phyloP scores from a whole-genome alignment of 1,140 invertebrate species.

The Chlorops oryzae region DNA sequence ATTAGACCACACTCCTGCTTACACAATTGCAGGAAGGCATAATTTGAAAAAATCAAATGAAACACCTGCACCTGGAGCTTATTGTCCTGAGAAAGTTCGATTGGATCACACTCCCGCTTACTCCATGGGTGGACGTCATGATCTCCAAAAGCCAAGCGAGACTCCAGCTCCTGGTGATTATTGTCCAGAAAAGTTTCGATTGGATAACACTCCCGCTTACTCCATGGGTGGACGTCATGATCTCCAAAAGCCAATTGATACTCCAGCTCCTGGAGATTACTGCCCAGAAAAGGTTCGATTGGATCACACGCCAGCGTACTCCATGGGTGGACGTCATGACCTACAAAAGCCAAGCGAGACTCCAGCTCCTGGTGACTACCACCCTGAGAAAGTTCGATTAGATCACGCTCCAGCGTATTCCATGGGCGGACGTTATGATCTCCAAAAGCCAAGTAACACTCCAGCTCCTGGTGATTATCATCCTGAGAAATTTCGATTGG shows the following conservation, averaged over 20 bases:
- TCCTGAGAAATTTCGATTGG: slow-evolving; percentile 62
- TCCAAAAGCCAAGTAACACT: slow-evolving; percentile 51
- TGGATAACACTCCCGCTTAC: slow-evolving; percentile 53
- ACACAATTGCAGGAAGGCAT: slow-evolving; percentile 53
- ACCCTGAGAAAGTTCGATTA: slow-evolving; percentile 56
- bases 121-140: slow-evolving; percentile 54
- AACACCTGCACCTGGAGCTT: slow-evolving; percentile 58
- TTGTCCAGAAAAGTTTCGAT: slow-evolving; percentile 55
- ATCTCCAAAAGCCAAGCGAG: slow-evolving; percentile 50
- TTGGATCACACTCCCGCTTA: slow-evolving; percentile 55
- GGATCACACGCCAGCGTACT: slow-evolving; percentile 55
- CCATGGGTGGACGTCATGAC: slow-evolving; percentile 54
- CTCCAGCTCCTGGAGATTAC: slow-evolving; percentile 59
- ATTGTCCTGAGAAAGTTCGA: slow-evolving; percentile 60
- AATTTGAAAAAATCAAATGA: slow-evolving; percentile 51
- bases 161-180: slow-evolving; percentile 51
- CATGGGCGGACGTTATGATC: slow-evolving; percentile 50
- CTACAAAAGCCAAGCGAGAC: slow-evolving; percentile 51
- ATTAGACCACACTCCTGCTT: slow-evolving; percentile 52
- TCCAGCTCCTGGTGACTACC: slow-evolving; percentile 51
- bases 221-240: slow-evolving; percentile 52
- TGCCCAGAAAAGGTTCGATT: slow-evolving; percentile 60
- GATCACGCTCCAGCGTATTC: slow-evolving; percentile 54
- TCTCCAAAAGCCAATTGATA: slow-evolving; percentile 53
- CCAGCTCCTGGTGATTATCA: slow-evolving; percentile 68